Evolutionary conservation across 2,888 invertebrate species (phyloP), one percentile per base, ranked within the genome.

Genomic region (Habrosyne pyritoides): DNA sequence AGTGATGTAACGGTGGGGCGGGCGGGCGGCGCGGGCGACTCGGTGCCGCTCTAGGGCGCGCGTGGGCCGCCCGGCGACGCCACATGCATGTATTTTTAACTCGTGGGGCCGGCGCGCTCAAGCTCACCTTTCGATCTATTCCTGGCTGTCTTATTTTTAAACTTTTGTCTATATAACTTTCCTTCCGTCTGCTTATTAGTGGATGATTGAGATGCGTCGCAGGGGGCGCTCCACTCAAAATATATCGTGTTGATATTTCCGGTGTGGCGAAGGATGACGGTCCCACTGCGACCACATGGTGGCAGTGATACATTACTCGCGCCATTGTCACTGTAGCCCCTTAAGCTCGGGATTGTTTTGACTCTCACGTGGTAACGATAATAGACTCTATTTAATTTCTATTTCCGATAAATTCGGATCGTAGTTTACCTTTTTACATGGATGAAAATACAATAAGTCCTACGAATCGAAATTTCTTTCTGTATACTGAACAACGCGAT

Each of bases 161-260:
- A 91, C 90, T 87, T 91, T 90, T 91, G 91, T 91, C 91, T 91
- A 88, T 90, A 91, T 91, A 83, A 87, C 90, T 89, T 89, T 89
- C 87, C 90, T 90, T 89, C 89, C 89, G 87, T 83, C 84, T 87
- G 83, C 90, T 91, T 89, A 91, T 91, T 91, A 91, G 89, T 84
- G 88, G 86, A 89, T 90, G 90, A 91, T 90, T 88, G 87, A 91
- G 86, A 85, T 78, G 90, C 91, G 84, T 88, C 91, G 91, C 91
- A 89, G 91, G 92, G 91, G 91, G 91, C 87, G 87, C 86, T 82
- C 73, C 68, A 63, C 83, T 82, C 69, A 67, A 84, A 85, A 87
- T 88, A 87, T 84, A 83, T 80, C 79, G 79, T 78, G 77, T 71
- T 77, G 81, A 84, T 87, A 85, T 89, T 86, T 89, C 89, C 90